Base-by-base conservation (phyloP, 2,888 invertebrate genomes). In the Zootermopsis nevadensis region DNA sequence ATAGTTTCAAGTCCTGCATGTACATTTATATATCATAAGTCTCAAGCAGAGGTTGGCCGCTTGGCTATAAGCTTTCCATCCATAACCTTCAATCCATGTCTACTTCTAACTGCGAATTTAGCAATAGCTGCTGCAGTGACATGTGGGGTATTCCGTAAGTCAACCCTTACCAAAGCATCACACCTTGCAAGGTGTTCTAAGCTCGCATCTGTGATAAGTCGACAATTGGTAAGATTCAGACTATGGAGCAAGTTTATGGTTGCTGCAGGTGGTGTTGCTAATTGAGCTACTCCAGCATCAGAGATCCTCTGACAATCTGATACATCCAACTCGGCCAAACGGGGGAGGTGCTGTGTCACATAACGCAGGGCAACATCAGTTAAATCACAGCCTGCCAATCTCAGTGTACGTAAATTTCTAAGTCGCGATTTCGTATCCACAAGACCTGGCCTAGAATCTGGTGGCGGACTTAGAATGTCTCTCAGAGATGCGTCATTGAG, bases 221-320 rank as follows among this genome's bases (percentile, higher is more conserved):
- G 93, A 89, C 97, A 96, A 86, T 95, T 95, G 82, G 96, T 95
- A 86, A 97, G 90, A 89, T 97, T 96, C 55, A 97, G 91, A 85
- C 94, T 93, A 84, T 93, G 91, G 85, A 97, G 91, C 35, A 94
- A 93, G 74, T 90, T 91, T 19, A 92, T 89, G 6, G 92, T 91
- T 27, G 90, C 88, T n/a, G 94, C 93, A 84, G 95, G 94, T 48
- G 93, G 92, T 84, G 96, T 94, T 81, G 95, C 95, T 74, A 97
- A 91, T 89, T 97, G 96, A 38, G 97, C 96, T 79, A 98, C 95
- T 77, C 97, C 97, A 22, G 97, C 96, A 89, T 98, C 97, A 0
- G 97, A 96, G 67, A 98, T 93, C 35, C 97, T 93, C 83, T 95
- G 94, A 89, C 98, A 98, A 83, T 96, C 85, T 85, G 96, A 93